Conservation (phyloP, 1,140 invertebrate species). For the Trichogramma pretiosum region DNA sequence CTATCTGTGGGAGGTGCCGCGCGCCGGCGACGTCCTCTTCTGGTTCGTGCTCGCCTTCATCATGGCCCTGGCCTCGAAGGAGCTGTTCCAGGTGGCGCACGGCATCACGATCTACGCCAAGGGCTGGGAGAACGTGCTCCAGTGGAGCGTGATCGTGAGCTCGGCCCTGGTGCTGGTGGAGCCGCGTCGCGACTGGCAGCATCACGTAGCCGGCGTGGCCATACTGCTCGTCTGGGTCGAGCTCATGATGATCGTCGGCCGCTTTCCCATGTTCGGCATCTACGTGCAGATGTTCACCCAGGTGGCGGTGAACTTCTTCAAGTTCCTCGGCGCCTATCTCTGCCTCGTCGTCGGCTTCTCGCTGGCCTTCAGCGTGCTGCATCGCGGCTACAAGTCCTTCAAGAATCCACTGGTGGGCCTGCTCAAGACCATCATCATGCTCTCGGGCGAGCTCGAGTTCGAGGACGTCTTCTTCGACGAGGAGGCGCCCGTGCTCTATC, state of each 20-base stretch:
- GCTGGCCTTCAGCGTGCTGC: slow-evolving; percentile 67
- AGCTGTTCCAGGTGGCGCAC: slow-evolving; percentile 65
- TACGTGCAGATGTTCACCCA: slow-evolving; percentile 80
- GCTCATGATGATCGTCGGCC: slow-evolving; percentile 72
- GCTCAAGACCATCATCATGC: slow-evolving; percentile 78
- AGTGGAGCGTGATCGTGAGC: slow-evolving; percentile 65
- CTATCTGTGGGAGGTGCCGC: slow-evolving; percentile 41
- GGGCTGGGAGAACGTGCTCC: slow-evolving; percentile 77
- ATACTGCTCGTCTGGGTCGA: slow-evolving; percentile 72
- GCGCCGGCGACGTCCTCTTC: slow-evolving; percentile 53
- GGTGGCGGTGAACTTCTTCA: slow-evolving; percentile 74
- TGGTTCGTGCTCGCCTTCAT: slow-evolving; percentile 47
- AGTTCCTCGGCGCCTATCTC: slow-evolving; percentile 70
- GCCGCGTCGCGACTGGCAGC: slow-evolving; percentile 53
- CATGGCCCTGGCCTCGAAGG: slow-evolving; percentile 55
- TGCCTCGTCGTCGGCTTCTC: slow-evolving; percentile 72
- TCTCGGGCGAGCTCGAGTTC: slow-evolving; percentile 79
- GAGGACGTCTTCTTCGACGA: slow-evolving; percentile 72
- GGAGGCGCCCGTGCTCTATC: slow-evolving; percentile 47
- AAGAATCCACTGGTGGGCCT: slow-evolving; percentile 52
- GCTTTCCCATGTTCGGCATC: slow-evolving; percentile 75
- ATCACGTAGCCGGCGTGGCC: slow-evolving; percentile 68
- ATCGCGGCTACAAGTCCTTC: slow-evolving; percentile 66
- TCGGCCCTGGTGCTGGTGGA: slow-evolving; percentile 48
- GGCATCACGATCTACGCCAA: slow-evolving; percentile 60